Conservation (phyloP, 2,113 vertebrate genomes). For the Cyphomyrus discorhynchus region DNA sequence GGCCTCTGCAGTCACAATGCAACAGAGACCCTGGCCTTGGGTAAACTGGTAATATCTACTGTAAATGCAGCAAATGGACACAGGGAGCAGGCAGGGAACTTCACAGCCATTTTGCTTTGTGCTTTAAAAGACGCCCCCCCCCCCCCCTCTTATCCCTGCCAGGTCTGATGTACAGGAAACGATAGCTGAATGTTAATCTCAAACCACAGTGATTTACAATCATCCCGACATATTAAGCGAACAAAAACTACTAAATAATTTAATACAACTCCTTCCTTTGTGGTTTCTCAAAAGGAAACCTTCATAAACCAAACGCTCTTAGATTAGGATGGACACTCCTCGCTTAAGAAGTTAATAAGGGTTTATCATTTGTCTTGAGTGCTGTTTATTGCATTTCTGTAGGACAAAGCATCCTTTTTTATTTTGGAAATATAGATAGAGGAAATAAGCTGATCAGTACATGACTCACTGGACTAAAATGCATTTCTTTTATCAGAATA, state of each 20-base stretch:
- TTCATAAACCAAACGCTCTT: neutral
- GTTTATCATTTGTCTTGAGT: conserved; percentile 19
- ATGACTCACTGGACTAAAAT: conserved; percentile 25
- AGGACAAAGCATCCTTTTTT: conserved; percentile 19
- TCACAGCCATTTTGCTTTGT: neutral
- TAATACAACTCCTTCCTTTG: conserved; percentile 5
- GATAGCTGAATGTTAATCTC: neutral
- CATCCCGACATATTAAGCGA: conserved; percentile 1
- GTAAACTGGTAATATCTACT: neutral
- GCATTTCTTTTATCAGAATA: conserved; percentile 26
- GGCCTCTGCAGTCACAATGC: neutral
- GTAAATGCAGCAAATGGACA: neutral
- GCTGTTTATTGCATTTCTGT: conserved; percentile 23
- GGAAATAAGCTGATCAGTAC: conserved; percentile 23
- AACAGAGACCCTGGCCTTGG: neutral
- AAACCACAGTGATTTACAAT: conserved; percentile 5
- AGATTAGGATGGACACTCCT: neutral
- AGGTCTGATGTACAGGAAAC: conserved; percentile 13
- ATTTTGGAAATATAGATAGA: conserved; percentile 23
- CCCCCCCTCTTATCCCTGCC: neutral
- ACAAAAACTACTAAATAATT: conserved; percentile 9
- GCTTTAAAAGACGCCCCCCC: neutral
- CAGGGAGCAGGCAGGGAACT: neutral
- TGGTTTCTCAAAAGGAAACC: conserved; percentile 8
- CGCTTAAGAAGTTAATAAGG: conserved; percentile 24